Conservation (phyloP, 2,888 invertebrate genomes). For the Eupeodes luniger region DNA sequence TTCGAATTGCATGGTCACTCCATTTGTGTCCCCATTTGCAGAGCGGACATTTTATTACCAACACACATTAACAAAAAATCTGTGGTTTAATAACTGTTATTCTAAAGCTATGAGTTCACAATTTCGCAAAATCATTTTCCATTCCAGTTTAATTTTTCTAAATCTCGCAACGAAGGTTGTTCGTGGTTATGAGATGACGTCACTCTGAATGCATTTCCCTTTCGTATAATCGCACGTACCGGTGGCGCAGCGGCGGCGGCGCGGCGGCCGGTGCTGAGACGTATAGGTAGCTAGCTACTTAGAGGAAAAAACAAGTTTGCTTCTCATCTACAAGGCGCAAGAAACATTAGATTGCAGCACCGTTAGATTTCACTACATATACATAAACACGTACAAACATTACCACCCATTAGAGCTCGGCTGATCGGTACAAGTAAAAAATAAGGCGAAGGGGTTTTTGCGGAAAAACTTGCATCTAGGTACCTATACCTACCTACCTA, state of each 20-base stretch:
- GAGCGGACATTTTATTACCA: too few species aligned
- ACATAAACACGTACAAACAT: slow-evolving; percentile 33
- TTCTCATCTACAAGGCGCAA: slow-evolving; percentile 41
- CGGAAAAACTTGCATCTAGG: slow-evolving; percentile 27
- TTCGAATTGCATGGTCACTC: background rate
- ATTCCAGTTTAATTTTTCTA: slow-evolving; percentile 2
- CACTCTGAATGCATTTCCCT: slow-evolving; percentile 35
- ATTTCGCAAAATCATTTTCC: slow-evolving; percentile 41
- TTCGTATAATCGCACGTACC: slow-evolving; percentile 7
- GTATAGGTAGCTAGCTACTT: background rate
- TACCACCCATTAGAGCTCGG: slow-evolving; percentile 36
- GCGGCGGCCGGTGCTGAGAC: too few species aligned
- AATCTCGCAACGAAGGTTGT: background rate
- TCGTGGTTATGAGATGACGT: slow-evolving; percentile 46
- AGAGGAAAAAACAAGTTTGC: slow-evolving; percentile 57
- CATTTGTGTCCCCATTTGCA: background rate
- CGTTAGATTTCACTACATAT: slow-evolving; percentile 67
- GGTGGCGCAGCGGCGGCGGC: too few species aligned
- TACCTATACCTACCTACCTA: slow-evolving; percentile 35
- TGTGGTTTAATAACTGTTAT: slow-evolving; percentile 18
- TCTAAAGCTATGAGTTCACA: slow-evolving; percentile 11
- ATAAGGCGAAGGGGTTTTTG: slow-evolving; percentile 9
- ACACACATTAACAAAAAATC: background rate
- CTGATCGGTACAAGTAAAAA: slow-evolving; percentile 6
- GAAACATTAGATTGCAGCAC: slow-evolving; percentile 43